These are phyloP conservation scores for Thomomys bottae DNA, from an alignment of 2,113 vertebrate genomes.

Conservation along the genomic window DNA sequence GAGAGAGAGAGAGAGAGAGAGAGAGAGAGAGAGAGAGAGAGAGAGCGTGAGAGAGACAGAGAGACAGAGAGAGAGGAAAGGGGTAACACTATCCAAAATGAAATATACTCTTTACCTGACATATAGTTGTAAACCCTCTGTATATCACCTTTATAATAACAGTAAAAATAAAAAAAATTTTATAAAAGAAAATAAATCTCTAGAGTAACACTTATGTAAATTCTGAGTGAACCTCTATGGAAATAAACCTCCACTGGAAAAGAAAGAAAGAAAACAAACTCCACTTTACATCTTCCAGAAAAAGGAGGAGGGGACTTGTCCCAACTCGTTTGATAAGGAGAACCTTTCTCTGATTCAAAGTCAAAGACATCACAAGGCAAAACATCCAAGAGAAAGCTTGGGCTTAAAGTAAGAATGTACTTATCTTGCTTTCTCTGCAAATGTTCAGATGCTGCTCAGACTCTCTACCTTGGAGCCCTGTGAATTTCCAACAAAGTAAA, in stretches of 20 bases:
- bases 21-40: too few species aligned
- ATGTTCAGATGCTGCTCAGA: not conserved
- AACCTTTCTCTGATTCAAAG: not conserved
- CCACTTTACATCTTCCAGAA: not conserved
- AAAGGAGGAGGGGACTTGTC: not conserved
- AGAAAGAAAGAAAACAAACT: not conserved
- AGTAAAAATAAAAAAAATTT: too few species aligned
- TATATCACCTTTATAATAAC: too few species aligned
- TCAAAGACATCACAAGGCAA: not conserved
- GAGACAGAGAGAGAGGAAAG: too few species aligned
- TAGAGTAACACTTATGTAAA: not conserved
- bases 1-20: too few species aligned
- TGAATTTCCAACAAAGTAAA: constrained; percentile 62
- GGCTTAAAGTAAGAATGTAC: not conserved
- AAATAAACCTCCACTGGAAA: not conserved
- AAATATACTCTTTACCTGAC: too few species aligned
- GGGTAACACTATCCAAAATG: too few species aligned
- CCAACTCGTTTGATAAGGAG: not conserved
- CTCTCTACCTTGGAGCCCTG: not conserved
- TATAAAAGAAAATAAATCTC: not conserved
- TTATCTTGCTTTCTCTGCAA: not conserved
- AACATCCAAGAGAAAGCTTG: not conserved
- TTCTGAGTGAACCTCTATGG: not conserved
- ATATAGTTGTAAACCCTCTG: too few species aligned
- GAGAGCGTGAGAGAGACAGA: too few species aligned